A percentile compares a stretch with the other conserved stretches of the same genome.
phyloP scores from a whole-genome alignment of 37 sponge, comb jelly and placozoan genomes.

The Spongilla lacustris region DNA sequence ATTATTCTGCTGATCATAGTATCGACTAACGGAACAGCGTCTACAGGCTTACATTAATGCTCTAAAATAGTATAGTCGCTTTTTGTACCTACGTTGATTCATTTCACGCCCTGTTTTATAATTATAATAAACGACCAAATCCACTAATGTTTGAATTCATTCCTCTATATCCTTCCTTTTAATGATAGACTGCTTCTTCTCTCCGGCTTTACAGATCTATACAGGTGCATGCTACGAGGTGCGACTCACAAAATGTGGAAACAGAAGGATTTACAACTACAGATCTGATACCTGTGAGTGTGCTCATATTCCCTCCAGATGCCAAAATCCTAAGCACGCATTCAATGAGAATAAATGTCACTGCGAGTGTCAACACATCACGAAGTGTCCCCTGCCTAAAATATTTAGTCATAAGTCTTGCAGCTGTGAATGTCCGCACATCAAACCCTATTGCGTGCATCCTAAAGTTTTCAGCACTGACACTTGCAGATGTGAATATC shows the following conservation, averaged over 20 bases:
- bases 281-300: neutral
- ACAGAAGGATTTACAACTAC: neutral
- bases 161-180: too few relatives aligned
- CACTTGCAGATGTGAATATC: conserved; percentile 13
- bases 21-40: too few relatives aligned
- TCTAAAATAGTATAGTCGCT: too few relatives aligned
- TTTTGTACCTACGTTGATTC: too few relatives aligned
- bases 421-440: conserved; percentile 7
- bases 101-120: too few relatives aligned
- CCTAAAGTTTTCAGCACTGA: neutral
- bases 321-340: neutral
- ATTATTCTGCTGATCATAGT: too few relatives aligned
- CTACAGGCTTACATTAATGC: too few relatives aligned
- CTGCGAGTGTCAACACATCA: neutral
- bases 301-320: neutral
- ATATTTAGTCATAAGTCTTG: neutral
- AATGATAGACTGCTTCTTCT: neutral
- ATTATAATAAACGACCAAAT: too few relatives aligned
- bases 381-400: neutral
- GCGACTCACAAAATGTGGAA: neutral
- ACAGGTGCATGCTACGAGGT: neutral
- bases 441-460: neutral
- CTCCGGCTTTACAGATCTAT: neutral
- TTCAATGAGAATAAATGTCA: conserved; percentile 1
- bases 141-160: too few relatives aligned